Conservation (phyloP, 2,113 vertebrate species). For the Syngnathoides biaculeatus region DNA sequence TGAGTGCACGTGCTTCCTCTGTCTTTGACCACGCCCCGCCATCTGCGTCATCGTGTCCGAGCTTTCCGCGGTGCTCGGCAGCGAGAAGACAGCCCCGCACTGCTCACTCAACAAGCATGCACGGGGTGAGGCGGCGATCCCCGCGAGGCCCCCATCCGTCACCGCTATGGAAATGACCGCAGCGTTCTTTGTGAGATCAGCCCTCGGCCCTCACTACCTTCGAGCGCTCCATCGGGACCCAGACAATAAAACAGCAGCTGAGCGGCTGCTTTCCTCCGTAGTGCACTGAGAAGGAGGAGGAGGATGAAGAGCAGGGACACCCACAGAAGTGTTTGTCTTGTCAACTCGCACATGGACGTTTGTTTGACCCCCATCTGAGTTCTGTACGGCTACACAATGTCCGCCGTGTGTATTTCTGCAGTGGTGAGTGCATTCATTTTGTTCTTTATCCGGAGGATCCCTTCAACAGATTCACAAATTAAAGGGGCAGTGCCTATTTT, state of each 20-base stretch:
- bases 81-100: slow-evolving; percentile 27
- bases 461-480: slow-evolving; percentile 56
- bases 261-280: slow-evolving; percentile 34
- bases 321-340: slow-evolving; percentile 42
- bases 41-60: slow-evolving; percentile 36
- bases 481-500: slow-evolving; percentile 68
- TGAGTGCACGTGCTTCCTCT: slow-evolving; percentile 29
- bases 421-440: slow-evolving; percentile 62
- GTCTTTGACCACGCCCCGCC: slow-evolving; percentile 41
- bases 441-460: slow-evolving; percentile 36
- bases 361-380: slow-evolving; percentile 18
- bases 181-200: slow-evolving; percentile 35
- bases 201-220: slow-evolving; percentile 41
- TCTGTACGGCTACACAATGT: slow-evolving; percentile 49
- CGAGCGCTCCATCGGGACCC: slow-evolving; percentile 45
- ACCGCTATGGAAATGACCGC: slow-evolving; percentile 68
- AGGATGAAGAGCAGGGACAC: slow-evolving; percentile 50
- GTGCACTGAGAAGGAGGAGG: slow-evolving; percentile 22
- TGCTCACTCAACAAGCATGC: slow-evolving; percentile 38
- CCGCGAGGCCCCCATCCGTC: slow-evolving; percentile 39
- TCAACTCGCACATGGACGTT: slow-evolving; percentile 46
- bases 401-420: slow-evolving; percentile 45
- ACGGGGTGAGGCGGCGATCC: slow-evolving; percentile 46
- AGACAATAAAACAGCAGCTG: slow-evolving; percentile 55
- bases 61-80: slow-evolving; percentile 30